Base-by-base conservation (phyloP, 1,140 invertebrate genomes). In the Coelopa frigida region DNA sequence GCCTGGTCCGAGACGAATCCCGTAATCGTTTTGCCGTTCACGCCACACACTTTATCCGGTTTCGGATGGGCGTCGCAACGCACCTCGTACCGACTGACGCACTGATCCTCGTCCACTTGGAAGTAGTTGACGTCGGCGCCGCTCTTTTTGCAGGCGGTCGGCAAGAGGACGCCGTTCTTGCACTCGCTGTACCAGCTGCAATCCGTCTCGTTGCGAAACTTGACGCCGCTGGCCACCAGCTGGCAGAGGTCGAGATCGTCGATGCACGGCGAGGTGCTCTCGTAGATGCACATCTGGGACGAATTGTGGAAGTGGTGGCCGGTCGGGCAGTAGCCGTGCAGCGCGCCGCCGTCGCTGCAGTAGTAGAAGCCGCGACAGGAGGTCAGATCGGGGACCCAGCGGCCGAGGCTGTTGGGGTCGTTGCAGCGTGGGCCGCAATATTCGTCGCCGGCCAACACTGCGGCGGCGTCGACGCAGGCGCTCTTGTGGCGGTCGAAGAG, bases 211-310 rank as follows among this genome's bases (percentile, higher is more conserved):
- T 57, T 31, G 0, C 53, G 54, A 26, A 61, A 65, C 36, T 48
- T 49, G 0, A 54, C 54, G 5, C 50, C 46, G 0, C 50, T 35
- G 5, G 58, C 52, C 23, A 64, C 23, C 20, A 61, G 31, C 14
- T 59, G 52, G 31, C 61, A 65, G 11, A 65, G 61, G 41, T 62
- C 55, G 12, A 50, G 49, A 24, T 64, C 57, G 20, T 61, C 58
- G 15, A 58, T 49, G 33, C 61, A 65, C 0, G 31, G 6, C 0
- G 58, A 64, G 11, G 57, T 45, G 10, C 26, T 21, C 5, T 33
- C 31, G 17, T 56, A 51, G 20, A 50, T 12, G 20, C 61, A 65
- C 1, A 36, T n/a, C 38, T 59, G 58, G 1, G 21, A 27, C 1
- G 46, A 6, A 29, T 65, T 57, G n/a, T 51, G 22, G 18, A 64